Base-by-base conservation (phyloP, 2,797 vertebrate genomes). In the Leptatherina wallacei region DNA sequence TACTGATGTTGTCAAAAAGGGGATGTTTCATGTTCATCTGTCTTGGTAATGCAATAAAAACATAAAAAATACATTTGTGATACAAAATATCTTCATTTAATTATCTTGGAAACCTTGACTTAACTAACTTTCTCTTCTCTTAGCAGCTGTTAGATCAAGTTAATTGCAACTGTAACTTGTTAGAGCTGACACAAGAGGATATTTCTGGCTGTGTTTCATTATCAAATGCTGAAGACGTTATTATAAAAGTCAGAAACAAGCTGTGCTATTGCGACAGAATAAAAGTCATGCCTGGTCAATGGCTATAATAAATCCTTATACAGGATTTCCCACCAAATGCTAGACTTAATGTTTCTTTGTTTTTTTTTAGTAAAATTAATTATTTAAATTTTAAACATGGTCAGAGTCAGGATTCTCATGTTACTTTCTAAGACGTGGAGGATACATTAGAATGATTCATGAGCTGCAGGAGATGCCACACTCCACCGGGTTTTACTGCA, bases 91-190 rank as follows among this genome's bases (percentile, higher is more conserved):
- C 56, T 18, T 57, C 22, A 24, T 60, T 70, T 55, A 58, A 3
- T 60, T 75, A 24, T 73, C 47, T 58, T 20, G 6, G 38, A 65
- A 40, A 64, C n/a, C 30, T 58, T 73, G 36, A 63, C 58, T 67
- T 73, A 11, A 30, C 7, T 44, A 51, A 56, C 52, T 42, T 64
- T 20, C 30, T 69, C 69, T 24, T 65, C 0, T 67, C 7, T 10
- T 42, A 52, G 42, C 35, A 75, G 58, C 40, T 61, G 12, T 73
- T 71, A 68, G 49, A 64, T 62, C 30, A 65, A 57, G 54, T 71
- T 16, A 69, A 57, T 36, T 29, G 54, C 32, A 69, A 27, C 65
- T 73, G 24, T 33, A 29, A 14, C 35, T 20, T 76, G 12, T 69
- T 44, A 30, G 42, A 61, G n/a, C 47, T 55, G 54, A 38, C n/a